Evolutionary conservation across 2,888 invertebrate genomes (phyloP), one percentile per base, ranked within the genome.

Genomic region (Ecdyonurus torrentis): DNA sequence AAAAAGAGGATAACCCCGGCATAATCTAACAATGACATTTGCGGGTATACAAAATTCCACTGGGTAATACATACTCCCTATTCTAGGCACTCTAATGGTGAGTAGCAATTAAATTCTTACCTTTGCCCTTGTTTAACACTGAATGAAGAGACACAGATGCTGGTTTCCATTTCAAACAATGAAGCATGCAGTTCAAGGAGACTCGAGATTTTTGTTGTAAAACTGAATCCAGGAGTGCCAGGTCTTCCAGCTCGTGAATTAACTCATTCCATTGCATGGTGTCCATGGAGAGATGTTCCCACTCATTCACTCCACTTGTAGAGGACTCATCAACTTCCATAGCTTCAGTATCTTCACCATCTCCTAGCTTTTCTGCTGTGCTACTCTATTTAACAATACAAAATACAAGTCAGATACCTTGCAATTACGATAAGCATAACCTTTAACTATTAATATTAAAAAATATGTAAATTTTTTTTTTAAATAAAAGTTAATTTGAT

Each of bases 241-340:
- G 82, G 72, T 95, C 93, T 73, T 95, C 94, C 59, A 95, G 78
- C 77, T 93, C 93, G 62, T 89, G 89, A 53, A 91, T 87, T 1
- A 95, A 77, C 60, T 91, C 76, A 19, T 88, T 87, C 90, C 95
- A 95, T 71, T 88, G 85, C 55, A 91, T 87, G 69, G 85, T 84
- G 71, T 95, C 95, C 67, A 87, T 83, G 1, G 91, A 87, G 62
- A 93, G 83, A 62, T 85, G 84, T 72, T 91, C 91, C 90, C 91
- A 93, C 58, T 79, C 81, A 61, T 71, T 73, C 1, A 70, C 81
- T 24, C 84, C 84, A 24, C 76, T 76, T 63, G 75, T 68, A 23
- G 70, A 68, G n/a, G 67, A 65, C 62, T 73, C 74, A 63, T 72
- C 72, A 24, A 67, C 69, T 2, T 61, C 65, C 10, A 67, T 65